Conservation (phyloP, 2,888 invertebrate genomes). For the Drosophila borealis region DNA sequence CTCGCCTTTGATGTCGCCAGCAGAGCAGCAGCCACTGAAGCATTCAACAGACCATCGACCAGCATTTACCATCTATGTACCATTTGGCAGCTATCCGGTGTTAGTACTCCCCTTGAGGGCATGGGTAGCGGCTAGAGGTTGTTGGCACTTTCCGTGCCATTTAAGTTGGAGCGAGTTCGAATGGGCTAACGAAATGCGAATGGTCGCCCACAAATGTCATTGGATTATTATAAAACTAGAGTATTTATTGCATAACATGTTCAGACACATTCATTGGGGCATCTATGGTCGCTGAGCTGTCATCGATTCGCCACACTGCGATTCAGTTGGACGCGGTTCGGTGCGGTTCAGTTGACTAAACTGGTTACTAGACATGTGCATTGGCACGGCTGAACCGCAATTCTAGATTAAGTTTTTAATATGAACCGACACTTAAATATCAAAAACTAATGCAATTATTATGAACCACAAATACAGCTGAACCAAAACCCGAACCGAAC, state of each 20-base stretch:
- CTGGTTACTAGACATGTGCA: conserved; percentile 4
- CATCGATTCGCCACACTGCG: conserved; percentile 28
- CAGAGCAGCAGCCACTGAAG: conserved; percentile 24
- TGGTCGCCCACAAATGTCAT: conserved; percentile 66
- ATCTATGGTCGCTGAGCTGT: conserved; percentile 41
- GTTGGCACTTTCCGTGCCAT: conserved; percentile 46
- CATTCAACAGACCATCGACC: conserved; percentile 16
- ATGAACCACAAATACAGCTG: too few species aligned
- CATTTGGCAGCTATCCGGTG: conserved; percentile 18
- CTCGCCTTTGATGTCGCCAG: conserved; percentile 66
- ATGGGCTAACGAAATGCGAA: conserved; percentile 19
- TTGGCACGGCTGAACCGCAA: too few species aligned
- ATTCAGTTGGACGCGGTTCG: conserved; percentile 14
- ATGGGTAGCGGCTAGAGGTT: conserved; percentile 5
- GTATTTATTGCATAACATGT: conserved; percentile 78
- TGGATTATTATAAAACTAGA: conserved; percentile 80
- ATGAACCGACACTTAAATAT: too few species aligned
- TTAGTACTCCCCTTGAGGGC: background rate
- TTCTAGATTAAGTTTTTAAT: too few species aligned
- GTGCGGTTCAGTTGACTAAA: conserved; percentile 21
- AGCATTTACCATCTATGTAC: conserved; percentile 28
- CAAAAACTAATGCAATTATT: too few species aligned
- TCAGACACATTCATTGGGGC: conserved; percentile 14
- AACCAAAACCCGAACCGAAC: too few species aligned
- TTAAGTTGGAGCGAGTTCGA: conserved; percentile 39